Base-by-base conservation (phyloP, 2,797 vertebrate genomes). In the Spheniscus humboldti region DNA sequence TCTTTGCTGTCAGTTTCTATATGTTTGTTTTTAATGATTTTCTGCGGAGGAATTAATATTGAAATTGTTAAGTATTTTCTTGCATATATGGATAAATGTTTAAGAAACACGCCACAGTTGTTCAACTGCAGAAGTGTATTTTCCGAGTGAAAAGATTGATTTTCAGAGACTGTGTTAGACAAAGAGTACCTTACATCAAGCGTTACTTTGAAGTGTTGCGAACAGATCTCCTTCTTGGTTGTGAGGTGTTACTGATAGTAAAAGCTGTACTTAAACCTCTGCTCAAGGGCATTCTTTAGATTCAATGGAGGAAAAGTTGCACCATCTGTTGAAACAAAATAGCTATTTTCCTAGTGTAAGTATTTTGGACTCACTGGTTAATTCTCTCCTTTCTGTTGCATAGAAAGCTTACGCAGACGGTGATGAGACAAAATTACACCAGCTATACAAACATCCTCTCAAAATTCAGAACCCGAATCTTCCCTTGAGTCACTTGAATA, bases 341-440 rank as follows among this genome's bases (percentile, higher is more conserved):
- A 23, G 68, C 60, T 78, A 33, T 95, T 95, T 95, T 95, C 75
- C 64, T 48, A 6, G 2, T 18, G 31, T 41, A 37, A 95, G 48
- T 50, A 88, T 90, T 94, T 88, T 77, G 27, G 48, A 28, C 39
- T 89, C 83, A 13, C 18, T 92, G 67, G 80, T 79, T 93, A 72
- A 84, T 76, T 91, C 48, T 74, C 7, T 62, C 77, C 73, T 76
- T 88, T 85, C 33, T 72, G 47, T 19, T 80, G 62, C 82, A 77
- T 4, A 47, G 69, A 63, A 53, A 93, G 56, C 62, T 97, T 89
- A 69, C 1, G 8, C 64, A 95, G 94, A 27, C 52, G 41, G 67
- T 7, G 64, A 91, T 62, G 92, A 94, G 82, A 64, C 47, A 69
- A 92, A 96, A 94, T 92, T 56, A 90, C 64, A 85, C 79, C 86